Evolutionary conservation across 2,888 invertebrate genomes (phyloP), one percentile per base, ranked within the genome.

Genomic region (Pharmacophagus antenor): DNA sequence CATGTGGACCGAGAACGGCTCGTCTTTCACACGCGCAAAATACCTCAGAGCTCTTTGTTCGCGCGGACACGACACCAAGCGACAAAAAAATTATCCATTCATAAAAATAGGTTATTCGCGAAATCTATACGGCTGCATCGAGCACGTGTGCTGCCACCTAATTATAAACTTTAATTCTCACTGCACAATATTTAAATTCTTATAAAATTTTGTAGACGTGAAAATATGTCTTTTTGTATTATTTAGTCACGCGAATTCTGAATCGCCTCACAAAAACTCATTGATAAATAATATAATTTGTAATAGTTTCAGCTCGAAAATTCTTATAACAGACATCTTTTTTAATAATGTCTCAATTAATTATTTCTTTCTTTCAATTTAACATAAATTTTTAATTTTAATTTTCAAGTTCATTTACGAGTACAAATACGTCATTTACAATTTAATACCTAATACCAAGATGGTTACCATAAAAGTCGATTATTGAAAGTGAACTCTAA

Each of bases 51-150:
- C 69, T 82, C 74, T 83, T 90, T 89, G 86, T 88, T 69, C 68
- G 66, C 65, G 64, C 64, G 71, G 73, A 73, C 75, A 76, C 73
- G 80, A 73, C 75, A 73, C 70, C 70, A 67, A 70, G 72, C 69
- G 72, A 76, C 79, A 86, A 88, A 88, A 88, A 88, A 85, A 74
- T 37, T 70, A 68, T 73, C 86, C 91, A 90, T 91, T 91, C 89
- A 90, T 84, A 82, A 88, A 90, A 85, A 88, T 90, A 86, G 86
- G 88, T 88, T 88, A 84, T 82, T 81, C 77, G 83, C 83, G 76
- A 82, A 84, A 80, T 75, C 73, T 67, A 70, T 68, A 70, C 63
- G 67, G 65, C 66, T 65, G 64, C 62, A 49, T 50, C 46, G 64
- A 59, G 42, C 41, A 10, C 25, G 22, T 44, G n/a, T 15, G 22